phyloP scores from a whole-genome alignment of 1,140 invertebrate species.

The Trinorchestia longiramus region DNA sequence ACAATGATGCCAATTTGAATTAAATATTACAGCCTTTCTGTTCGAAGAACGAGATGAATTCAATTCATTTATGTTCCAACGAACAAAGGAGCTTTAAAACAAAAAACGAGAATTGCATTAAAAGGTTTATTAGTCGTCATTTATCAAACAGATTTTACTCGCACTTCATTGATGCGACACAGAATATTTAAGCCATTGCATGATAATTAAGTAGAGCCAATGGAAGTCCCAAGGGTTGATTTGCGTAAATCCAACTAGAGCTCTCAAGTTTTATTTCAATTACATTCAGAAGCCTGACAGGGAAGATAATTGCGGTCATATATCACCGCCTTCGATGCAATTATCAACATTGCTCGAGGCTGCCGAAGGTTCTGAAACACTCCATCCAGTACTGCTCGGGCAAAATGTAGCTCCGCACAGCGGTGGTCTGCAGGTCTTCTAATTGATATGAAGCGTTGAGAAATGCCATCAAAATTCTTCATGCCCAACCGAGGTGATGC shows the following conservation, averaged over 20 bases:
- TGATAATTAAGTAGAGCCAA: background rate
- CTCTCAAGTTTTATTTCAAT: background rate
- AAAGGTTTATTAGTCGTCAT: background rate
- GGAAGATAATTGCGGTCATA: background rate
- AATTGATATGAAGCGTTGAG: conserved; percentile 42
- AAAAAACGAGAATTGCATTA: background rate
- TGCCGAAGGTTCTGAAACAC: background rate
- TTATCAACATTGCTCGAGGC: background rate
- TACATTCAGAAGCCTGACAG: background rate
- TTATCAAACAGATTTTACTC: too few species aligned
- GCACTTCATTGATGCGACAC: background rate
- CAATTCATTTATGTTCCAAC: background rate
- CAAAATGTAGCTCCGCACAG: background rate
- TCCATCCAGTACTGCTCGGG: background rate
- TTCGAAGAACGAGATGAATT: background rate
- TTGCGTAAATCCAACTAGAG: background rate
- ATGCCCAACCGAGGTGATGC: background rate
- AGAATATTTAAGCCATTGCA: background rate
- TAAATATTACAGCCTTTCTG: background rate
- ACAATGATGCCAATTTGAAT: background rate
- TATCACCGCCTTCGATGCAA: background rate
- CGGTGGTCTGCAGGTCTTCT: background rate
- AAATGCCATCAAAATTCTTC: conserved; percentile 43
- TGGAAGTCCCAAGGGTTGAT: too few species aligned
- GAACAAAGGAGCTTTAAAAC: background rate